Conservation (phyloP, 2,797 vertebrate genomes). For the Pseudochirops corinnae region DNA sequence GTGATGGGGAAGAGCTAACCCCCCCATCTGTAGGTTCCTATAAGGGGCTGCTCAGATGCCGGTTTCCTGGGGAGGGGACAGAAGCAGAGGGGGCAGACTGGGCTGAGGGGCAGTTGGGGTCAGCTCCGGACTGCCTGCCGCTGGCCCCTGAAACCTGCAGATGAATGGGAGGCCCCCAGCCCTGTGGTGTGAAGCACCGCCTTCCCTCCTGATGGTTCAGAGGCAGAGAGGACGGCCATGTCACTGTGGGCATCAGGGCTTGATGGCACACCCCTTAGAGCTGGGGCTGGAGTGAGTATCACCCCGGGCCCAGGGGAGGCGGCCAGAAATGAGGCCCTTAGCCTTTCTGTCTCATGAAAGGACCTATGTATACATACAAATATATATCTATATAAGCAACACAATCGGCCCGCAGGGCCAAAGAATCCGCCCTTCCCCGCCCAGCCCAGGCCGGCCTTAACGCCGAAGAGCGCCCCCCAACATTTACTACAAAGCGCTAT, state of each 20-base stretch:
- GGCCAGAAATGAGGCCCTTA: slow-evolving; percentile 59
- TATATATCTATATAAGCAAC: slow-evolving; percentile 39
- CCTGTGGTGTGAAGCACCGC: not conserved
- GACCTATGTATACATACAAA: not conserved
- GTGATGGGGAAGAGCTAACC: slow-evolving; percentile 78
- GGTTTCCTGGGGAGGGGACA: not conserved
- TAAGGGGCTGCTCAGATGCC: slow-evolving; percentile 16
- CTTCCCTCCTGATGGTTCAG: not conserved
- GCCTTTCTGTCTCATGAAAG: slow-evolving; percentile 73
- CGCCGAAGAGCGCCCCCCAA: not conserved
- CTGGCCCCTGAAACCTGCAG: not conserved
- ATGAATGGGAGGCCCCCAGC: too few species aligned
- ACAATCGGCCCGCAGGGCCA: fast-evolving
- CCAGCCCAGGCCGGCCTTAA: not conserved
- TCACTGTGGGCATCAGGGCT: not conserved
- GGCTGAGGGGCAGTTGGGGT: not conserved
- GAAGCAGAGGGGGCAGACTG: not conserved
- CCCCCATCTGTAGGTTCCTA: slow-evolving; percentile 65
- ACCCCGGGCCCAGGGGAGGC: slow-evolving; percentile 43
- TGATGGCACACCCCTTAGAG: too few species aligned
- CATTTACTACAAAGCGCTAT: not conserved
- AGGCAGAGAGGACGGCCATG: not conserved
- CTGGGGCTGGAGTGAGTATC: not conserved
- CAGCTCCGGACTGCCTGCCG: not conserved
- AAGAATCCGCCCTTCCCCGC: not conserved